phyloP scores from a whole-genome alignment of 2,888 invertebrate genomes.

The Spodoptera picta region DNA sequence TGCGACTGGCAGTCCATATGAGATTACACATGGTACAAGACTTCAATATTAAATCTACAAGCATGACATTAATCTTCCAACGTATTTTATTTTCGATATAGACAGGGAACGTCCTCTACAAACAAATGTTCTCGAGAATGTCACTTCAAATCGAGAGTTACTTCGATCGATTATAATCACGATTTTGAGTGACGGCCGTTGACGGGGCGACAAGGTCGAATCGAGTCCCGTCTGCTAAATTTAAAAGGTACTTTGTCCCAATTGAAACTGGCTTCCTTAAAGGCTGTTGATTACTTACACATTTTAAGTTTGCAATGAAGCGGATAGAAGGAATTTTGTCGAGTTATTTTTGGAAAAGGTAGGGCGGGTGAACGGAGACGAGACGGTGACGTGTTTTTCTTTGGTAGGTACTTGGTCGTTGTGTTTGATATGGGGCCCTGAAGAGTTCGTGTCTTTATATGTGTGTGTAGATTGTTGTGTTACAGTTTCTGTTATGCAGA shows the following conservation, averaged over 20 bases:
- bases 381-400: no score
- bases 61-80: no score
- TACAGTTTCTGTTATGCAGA: no score
- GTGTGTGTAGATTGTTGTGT: no score
- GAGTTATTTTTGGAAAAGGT: slow-evolving; percentile 8
- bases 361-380: no score
- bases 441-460: no score
- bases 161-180: slow-evolving; percentile 51
- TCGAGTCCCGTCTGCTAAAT: slow-evolving; percentile 49
- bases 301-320: slow-evolving; percentile 43
- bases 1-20: no score
- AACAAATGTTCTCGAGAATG: slow-evolving; percentile 39
- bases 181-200: slow-evolving; percentile 29
- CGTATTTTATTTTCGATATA: no score
- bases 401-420: no score
- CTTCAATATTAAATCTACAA: no score
- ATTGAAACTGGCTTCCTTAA: slow-evolving; percentile 42
- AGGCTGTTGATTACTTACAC: slow-evolving; percentile 41
- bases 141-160: slow-evolving; percentile 34
- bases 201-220: slow-evolving; percentile 55
- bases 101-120: slow-evolving; percentile 26
- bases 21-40: no score
- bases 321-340: slow-evolving; percentile 9
- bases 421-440: no score
- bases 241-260: slow-evolving; percentile 32